These are phyloP conservation scores for Microctonus brassicae DNA, from an alignment of 2,888 invertebrate genomes.

Conservation along the genomic window DNA sequence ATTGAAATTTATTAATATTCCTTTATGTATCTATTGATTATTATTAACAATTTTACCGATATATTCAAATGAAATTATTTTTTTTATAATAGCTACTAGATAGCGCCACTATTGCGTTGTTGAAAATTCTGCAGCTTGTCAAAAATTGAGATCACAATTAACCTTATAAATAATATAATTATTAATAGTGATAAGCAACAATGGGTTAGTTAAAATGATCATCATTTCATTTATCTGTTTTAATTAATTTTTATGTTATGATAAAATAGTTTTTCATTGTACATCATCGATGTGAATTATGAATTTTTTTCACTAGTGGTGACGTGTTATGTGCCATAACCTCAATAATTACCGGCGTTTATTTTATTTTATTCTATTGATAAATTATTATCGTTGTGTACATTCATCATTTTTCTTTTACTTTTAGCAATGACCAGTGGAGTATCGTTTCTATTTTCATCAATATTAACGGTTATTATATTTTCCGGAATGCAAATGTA, in stretches of 20 bases:
- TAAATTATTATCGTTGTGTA: not conserved
- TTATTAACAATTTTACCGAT: too few relatives aligned
- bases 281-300: too few relatives aligned
- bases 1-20: too few relatives aligned
- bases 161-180: not conserved
- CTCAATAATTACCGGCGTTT: slow-evolving; percentile 32
- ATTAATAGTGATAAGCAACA: not conserved
- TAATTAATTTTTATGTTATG: too few relatives aligned
- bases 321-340: slow-evolving; percentile 40
- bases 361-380: not conserved
- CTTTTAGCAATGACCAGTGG: slow-evolving; percentile 81
- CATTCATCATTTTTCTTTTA: slow-evolving; percentile 58
- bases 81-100: not conserved
- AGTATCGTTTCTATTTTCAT: slow-evolving; percentile 83
- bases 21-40: too few relatives aligned
- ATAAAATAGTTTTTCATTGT: too few relatives aligned
- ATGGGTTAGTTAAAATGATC: not conserved
- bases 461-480: slow-evolving; percentile 84
- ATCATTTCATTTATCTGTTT: too few relatives aligned
- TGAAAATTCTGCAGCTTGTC: too few relatives aligned
- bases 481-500: slow-evolving; percentile 96
- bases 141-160: not conserved
- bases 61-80: too few relatives aligned
- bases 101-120: not conserved
- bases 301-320: not conserved